phyloP scores from a whole-genome alignment of 2,797 vertebrate species.

The Melanogrammus aeglefinus region DNA sequence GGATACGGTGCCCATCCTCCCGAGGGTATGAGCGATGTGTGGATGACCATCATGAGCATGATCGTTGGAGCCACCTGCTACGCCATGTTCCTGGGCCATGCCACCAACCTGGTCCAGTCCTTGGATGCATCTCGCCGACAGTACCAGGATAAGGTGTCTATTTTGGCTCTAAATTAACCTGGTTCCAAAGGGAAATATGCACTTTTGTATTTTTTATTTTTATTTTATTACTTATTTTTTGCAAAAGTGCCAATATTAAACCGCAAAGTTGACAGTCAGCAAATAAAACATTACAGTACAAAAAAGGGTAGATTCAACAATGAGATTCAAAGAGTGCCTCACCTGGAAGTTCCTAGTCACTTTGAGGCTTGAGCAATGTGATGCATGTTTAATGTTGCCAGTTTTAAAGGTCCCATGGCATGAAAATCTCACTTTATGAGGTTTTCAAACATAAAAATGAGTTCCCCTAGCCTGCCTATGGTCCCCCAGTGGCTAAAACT shows the following conservation, averaged over 20 bases:
- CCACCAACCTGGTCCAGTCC: constrained; percentile 89
- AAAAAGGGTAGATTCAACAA: neutral
- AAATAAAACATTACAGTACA: neutral
- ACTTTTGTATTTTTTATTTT: constrained; percentile 1
- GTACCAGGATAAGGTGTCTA: constrained; percentile 92
- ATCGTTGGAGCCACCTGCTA: constrained; percentile 95
- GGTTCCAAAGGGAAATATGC: constrained; percentile 15
- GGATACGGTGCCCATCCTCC: constrained; percentile 91
- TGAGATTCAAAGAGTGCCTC: neutral
- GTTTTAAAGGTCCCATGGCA: too few relatives aligned
- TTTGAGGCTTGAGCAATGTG: too few relatives aligned
- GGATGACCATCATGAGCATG: constrained; percentile 95
- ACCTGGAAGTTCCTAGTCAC: neutral
- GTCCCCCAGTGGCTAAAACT: too few relatives aligned
- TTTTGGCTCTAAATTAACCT: constrained; percentile 3
- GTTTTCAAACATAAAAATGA: too few relatives aligned
- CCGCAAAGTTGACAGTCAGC: neutral
- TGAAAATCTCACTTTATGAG: too few relatives aligned
- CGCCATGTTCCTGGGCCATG: constrained; percentile 95
- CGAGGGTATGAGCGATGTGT: constrained; percentile 82
- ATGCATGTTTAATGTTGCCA: neutral
- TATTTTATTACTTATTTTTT: neutral
- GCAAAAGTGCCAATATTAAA: neutral
- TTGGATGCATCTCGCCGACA: constrained; percentile 93
- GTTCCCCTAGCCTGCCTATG: too few relatives aligned